Percentiles rank a stretch among this genome's conserved stretches.
phyloP scores from a whole-genome alignment of 2,888 invertebrate genomes.

The Salticus scenicus region DNA sequence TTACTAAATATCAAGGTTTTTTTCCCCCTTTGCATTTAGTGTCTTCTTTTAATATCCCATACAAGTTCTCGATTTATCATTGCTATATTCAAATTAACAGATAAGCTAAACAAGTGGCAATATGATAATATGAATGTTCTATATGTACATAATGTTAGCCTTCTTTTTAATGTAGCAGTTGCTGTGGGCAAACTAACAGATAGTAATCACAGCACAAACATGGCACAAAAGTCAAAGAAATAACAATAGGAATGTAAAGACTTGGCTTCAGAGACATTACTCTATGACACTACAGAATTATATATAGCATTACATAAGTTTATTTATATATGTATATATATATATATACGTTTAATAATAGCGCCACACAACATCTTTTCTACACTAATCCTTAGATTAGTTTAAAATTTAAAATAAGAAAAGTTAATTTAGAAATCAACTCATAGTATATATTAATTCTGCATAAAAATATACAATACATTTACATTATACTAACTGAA shows the following conservation, averaged over 20 bases:
- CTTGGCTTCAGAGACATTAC: constrained; percentile 60
- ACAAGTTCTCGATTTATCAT: neutral
- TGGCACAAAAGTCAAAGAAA: constrained; percentile 64
- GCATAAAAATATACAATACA: neutral
- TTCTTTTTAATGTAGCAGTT: constrained; percentile 39
- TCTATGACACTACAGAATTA: constrained; percentile 64
- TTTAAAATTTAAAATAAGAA: neutral
- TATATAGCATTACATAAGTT: constrained; percentile 66
- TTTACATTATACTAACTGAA: neutral
- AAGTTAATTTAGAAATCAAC: neutral
- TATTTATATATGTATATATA: constrained; percentile 41
- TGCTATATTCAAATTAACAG: constrained; percentile 7
- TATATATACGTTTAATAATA: constrained; percentile 42
- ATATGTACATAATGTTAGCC: constrained; percentile 58
- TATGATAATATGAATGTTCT: constrained; percentile 64
- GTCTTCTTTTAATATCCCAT: no score
- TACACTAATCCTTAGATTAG: constrained; percentile 7
- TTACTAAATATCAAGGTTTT: constrained; percentile 2
- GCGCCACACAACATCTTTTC: constrained; percentile 24
- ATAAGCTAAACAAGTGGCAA: constrained; percentile 36
- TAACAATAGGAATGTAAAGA: constrained; percentile 66
- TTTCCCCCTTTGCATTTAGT: constrained; percentile 2
- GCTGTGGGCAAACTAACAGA: constrained; percentile 59
- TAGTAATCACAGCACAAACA: constrained; percentile 64
- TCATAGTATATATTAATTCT: neutral